Evolutionary conservation across 2,797 vertebrate species (phyloP).

Genomic region (Poeciliopsis paucimaculata): DNA sequence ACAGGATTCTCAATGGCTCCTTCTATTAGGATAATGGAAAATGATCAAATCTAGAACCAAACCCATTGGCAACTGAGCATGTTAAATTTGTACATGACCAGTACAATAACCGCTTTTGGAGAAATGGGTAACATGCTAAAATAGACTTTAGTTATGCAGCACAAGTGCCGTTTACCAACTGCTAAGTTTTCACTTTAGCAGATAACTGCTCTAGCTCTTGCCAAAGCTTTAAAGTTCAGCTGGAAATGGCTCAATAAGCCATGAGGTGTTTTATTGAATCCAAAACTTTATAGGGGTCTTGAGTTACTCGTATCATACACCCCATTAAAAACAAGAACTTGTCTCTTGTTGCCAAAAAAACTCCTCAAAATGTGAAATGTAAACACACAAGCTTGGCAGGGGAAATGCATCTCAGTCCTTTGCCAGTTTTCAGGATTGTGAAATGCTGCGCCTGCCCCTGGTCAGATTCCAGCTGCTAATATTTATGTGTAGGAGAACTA

Average conservation of each 20-base stretch:
- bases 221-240: conserved; percentile 15
- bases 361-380: conserved; percentile 26
- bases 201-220: not conserved
- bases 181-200: conserved; percentile 4
- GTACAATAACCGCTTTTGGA: not conserved
- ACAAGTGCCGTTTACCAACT: not conserved
- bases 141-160: not conserved
- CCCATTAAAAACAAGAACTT: conserved; percentile 14
- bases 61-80: not conserved
- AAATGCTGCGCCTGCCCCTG: conserved; percentile 54
- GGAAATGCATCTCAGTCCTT: conserved; percentile 10
- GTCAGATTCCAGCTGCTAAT: conserved; percentile 61
- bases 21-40: not conserved
- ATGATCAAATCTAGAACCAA: not conserved
- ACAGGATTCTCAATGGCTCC: not conserved
- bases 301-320: conserved; percentile 17
- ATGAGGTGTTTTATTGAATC: conserved; percentile 14
- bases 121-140: not conserved
- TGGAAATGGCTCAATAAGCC: conserved; percentile 2
- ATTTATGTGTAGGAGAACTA: conserved; percentile 55
- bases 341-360: conserved; percentile 3
- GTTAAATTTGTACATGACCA: not conserved
- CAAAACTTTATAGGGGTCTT: not conserved
- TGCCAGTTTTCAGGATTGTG: conserved; percentile 35
- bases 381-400: conserved; percentile 20